Evolutionary conservation across 2,113 vertebrate species (phyloP).

Genomic region (Okapia johnstoni): DNA sequence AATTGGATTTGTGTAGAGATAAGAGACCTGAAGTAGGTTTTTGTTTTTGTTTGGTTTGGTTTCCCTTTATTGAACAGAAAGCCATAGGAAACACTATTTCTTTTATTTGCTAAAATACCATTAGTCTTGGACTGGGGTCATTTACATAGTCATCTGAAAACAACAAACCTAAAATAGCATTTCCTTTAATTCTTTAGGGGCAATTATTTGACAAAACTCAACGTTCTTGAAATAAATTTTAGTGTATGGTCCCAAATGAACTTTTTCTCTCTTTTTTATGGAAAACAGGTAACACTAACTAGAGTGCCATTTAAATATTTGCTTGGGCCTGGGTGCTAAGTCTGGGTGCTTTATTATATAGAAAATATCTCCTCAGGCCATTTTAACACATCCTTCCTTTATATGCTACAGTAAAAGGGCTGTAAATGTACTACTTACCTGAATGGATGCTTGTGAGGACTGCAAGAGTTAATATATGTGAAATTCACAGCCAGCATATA

Average conservation of each 20-base stretch:
- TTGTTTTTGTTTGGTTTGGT: background rate
- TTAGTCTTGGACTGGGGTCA: background rate
- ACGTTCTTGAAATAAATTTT: background rate
- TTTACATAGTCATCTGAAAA: background rate
- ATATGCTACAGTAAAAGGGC: background rate
- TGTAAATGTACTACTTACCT: background rate
- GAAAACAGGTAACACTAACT: background rate
- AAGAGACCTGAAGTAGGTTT: background rate
- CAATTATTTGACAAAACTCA: conserved; percentile 28
- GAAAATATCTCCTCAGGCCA: background rate
- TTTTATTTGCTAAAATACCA: conserved; percentile 12
- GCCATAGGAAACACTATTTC: background rate
- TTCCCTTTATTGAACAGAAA: background rate
- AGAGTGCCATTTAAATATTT: background rate
- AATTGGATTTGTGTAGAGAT: background rate
- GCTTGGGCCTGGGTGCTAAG: background rate
- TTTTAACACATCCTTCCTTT: background rate
- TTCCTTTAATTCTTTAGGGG: background rate
- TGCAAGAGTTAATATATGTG: background rate
- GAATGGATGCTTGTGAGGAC: background rate
- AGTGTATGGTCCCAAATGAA: background rate
- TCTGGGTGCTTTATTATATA: background rate
- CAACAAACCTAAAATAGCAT: background rate
- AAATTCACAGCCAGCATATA: background rate
- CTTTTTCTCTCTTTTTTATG: background rate